phyloP scores from a whole-genome alignment of 2,888 invertebrate species.

The Nemapogon koenigi region DNA sequence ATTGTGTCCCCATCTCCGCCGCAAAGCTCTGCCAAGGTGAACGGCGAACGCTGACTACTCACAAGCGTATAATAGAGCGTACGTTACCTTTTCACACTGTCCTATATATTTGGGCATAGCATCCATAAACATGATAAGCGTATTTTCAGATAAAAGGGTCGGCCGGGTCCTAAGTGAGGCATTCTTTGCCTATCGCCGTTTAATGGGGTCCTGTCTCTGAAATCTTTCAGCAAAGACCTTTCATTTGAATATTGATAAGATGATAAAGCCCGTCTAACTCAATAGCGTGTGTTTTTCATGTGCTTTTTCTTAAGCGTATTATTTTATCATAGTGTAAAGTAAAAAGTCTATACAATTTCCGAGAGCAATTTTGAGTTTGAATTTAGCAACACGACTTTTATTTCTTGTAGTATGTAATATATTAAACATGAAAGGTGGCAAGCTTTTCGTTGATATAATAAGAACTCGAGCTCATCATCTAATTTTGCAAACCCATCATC shows the following conservation, averaged over 20 bases:
- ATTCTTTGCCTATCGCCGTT: slow-evolving; percentile 54
- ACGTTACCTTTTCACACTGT: slow-evolving; percentile 40
- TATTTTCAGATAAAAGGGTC: slow-evolving; percentile 59
- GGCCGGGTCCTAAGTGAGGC: slow-evolving; percentile 46
- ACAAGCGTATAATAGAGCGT: slow-evolving; percentile 22
- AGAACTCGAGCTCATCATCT: no score
- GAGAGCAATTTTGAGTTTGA: no score
- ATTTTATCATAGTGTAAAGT: no score
- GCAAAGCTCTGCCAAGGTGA: no score
- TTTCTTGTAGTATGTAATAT: no score
- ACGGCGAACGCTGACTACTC: neutral
- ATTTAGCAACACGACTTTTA: no score
- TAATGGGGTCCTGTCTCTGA: slow-evolving; percentile 50
- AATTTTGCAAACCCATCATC: no score
- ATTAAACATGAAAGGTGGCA: no score
- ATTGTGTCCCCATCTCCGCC: no score
- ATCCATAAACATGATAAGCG: slow-evolving; percentile 57
- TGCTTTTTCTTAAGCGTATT: no score
- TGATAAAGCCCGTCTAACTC: neutral
- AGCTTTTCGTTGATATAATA: no score
- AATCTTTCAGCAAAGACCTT: slow-evolving; percentile 44
- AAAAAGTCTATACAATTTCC: no score
- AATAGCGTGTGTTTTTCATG: neutral
- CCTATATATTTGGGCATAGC: slow-evolving; percentile 40
- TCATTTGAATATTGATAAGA: slow-evolving; percentile 55